Base-by-base conservation (phyloP, 1,140 invertebrate genomes). In the Drosophila ambigua region DNA sequence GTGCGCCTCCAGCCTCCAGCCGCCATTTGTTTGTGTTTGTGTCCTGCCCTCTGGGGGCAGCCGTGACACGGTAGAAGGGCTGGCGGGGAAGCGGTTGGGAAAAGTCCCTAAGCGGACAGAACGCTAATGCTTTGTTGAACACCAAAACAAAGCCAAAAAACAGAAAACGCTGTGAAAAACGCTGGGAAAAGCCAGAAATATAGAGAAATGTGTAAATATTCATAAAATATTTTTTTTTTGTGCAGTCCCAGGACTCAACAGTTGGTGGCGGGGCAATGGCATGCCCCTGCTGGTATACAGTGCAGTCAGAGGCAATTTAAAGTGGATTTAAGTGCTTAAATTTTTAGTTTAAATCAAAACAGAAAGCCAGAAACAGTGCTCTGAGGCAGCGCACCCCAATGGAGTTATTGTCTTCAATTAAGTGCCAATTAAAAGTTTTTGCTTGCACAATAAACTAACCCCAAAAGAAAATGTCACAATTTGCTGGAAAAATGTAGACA, bases 71-170 rank as follows among this genome's bases (percentile, higher is more conserved):
- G 55, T n/a, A 24, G 20, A 23, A 2, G 5, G 2, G 20, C 20
- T 20, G 20, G 20, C 20, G 8, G 35, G 44, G 57, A 59, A 58
- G 31, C 67, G 62, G 58, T 65, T 74, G 69, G 71, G 74, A 51
- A 67, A 81, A 75, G 64, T 80, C 58, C 53, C 72, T 76, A 76
- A 67, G 63, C 72, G 60, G 57, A 35, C 66, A 80, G 24, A 54
- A 49, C 63, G 53, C 71, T 82, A 82, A 82, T 82, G 79, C 74
- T 78, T 82, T 82, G 76, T 78, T 82, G 74, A 81, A 62, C 57
- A 76, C 62, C 57, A 61, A 71, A 50, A 35, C 24, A 0, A 6
- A n/a, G 8, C n/a, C 0, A 58, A 52, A 71, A 71, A 61, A 59
- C 61, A 16, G 16, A 60, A 76, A 75, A 46, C 1, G 20, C 20